These are phyloP conservation scores for Sapayoa aenigma DNA, from an alignment of 2,113 vertebrate species.

Conservation along the genomic window DNA sequence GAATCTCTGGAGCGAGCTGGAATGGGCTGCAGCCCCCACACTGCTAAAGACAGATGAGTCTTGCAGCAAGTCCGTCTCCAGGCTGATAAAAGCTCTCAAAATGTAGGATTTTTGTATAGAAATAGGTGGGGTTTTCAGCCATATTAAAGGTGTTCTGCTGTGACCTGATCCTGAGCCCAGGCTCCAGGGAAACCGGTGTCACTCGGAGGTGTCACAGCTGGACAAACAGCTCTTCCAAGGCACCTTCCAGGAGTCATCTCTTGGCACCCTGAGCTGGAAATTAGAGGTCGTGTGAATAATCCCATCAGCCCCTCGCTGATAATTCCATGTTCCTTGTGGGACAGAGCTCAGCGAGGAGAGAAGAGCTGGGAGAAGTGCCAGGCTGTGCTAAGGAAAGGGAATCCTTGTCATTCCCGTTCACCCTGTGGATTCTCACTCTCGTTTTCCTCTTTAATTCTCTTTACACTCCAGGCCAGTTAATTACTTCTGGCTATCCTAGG, in stretches of 20 bases:
- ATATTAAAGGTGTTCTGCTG: neutral
- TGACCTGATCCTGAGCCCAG: neutral
- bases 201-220: neutral
- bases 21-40: neutral
- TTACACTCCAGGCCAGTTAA: neutral
- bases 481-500: too few relatives aligned
- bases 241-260: neutral
- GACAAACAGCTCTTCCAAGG: neutral
- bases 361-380: neutral
- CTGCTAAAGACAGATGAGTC: neutral
- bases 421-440: neutral
- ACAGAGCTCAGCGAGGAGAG: neutral
- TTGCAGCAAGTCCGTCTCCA: neutral
- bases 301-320: accelerated
- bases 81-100: neutral
- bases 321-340: neutral
- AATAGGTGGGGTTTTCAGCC: accelerated
- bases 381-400: neutral
- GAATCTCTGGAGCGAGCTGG: neutral
- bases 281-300: neutral
- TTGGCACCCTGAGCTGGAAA: neutral
- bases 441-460: neutral
- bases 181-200: neutral
- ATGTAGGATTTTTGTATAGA: neutral
- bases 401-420: neutral